These are phyloP conservation scores for Channa maculata DNA, from an alignment of 2,113 vertebrate species.

Conservation along the genomic window DNA sequence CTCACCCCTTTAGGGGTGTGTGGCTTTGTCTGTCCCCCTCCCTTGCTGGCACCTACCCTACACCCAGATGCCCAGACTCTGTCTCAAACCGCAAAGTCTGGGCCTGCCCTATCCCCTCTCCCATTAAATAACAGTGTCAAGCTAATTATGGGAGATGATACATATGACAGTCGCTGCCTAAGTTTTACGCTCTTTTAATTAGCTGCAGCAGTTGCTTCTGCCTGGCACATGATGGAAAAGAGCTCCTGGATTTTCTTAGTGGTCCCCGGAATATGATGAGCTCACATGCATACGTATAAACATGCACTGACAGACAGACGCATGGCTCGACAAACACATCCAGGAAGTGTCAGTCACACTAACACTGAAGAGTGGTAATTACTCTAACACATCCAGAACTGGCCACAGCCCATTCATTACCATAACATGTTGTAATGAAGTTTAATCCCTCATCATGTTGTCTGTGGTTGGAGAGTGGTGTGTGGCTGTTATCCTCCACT, in stretches of 20 bases:
- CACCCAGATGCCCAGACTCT: conserved; percentile 62
- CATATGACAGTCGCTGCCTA: conserved; percentile 40
- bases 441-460: conserved; percentile 78
- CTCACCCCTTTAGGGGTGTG: conserved; percentile 58
- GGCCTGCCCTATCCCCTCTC: conserved; percentile 35
- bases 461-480: conserved; percentile 73
- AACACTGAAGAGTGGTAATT: conserved; percentile 59
- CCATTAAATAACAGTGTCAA: conserved; percentile 38
- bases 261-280: conserved; percentile 34
- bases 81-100: conserved; percentile 66
- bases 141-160: conserved; percentile 41
- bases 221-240: conserved; percentile 24
- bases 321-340: conserved; percentile 44
- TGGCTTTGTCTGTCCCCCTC: conserved; percentile 39
- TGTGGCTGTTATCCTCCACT: conserved; percentile 67
- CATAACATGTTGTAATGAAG: conserved; percentile 78
- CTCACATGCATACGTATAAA: conserved; percentile 12
- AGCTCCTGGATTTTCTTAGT: conserved; percentile 19
- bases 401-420: conserved; percentile 78
- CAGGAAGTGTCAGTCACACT: conserved; percentile 66
- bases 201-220: conserved; percentile 56
- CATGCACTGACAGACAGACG: conserved; percentile 15
- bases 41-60: conserved; percentile 49
- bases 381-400: conserved; percentile 69
- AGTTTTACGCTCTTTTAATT: conserved; percentile 72